A percentile compares a stretch with the other conserved stretches of the same genome.
phyloP scores from a whole-genome alignment of 2,888 invertebrate species.

The Steinernema hermaphroditum region DNA sequence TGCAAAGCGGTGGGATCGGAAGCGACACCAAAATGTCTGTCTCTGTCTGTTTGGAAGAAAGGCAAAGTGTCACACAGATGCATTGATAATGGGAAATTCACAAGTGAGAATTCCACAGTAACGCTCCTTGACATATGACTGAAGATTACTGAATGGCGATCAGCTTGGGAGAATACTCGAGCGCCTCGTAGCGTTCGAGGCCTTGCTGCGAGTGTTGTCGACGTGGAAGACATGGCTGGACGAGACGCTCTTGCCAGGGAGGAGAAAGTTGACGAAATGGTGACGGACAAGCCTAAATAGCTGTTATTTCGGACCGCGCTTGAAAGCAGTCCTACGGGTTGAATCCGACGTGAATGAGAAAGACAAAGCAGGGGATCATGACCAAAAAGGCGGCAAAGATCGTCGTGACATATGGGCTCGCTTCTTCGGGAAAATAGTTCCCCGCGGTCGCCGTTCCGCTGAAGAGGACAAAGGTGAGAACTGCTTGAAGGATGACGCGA shows the following conservation, averaged over 20 bases:
- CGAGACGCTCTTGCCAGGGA: neutral
- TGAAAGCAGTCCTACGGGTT: neutral
- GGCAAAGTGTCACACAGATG: too few species aligned
- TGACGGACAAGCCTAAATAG: neutral
- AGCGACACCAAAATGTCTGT: too few species aligned
- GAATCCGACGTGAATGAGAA: neutral
- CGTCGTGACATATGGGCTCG: neutral
- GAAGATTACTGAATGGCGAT: too few species aligned
- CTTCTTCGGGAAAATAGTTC: conserved; percentile 11
- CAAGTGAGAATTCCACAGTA: too few species aligned
- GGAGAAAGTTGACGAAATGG: neutral
- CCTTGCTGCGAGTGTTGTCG: neutral
- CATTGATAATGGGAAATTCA: too few species aligned
- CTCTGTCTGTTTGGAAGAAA: too few species aligned
- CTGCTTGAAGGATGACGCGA: neutral
- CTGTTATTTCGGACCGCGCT: neutral
- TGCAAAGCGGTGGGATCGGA: too few species aligned
- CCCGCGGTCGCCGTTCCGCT: neutral
- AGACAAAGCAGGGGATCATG: neutral
- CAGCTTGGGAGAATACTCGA: neutral
- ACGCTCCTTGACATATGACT: too few species aligned
- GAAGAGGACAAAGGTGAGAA: neutral
- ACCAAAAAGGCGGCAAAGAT: neutral
- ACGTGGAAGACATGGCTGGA: neutral
- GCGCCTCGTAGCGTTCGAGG: neutral